phyloP scores from a whole-genome alignment of 1,140 invertebrate genomes.

The Trachelipus rathkii region DNA sequence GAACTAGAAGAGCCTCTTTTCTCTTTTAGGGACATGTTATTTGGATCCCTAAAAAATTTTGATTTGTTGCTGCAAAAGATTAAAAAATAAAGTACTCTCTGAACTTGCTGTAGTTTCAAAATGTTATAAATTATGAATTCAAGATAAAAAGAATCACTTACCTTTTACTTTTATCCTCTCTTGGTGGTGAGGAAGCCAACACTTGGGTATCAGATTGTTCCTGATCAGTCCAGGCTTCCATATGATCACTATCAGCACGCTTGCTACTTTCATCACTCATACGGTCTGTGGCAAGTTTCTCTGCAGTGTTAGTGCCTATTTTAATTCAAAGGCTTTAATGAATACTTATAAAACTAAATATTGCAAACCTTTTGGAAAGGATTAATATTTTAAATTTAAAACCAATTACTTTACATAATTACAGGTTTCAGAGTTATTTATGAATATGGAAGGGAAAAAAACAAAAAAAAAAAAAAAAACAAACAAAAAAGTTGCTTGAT shows the following conservation, averaged over 20 bases:
- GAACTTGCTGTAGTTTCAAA: constrained; percentile 2
- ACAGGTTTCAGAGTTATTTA: no score
- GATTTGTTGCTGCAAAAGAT: constrained; percentile 47
- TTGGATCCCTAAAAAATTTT: constrained; percentile 51
- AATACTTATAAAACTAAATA: no score
- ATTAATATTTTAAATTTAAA: no score
- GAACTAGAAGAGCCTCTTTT: constrained; percentile 46
- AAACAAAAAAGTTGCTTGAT: no score
- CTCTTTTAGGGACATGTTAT: constrained; percentile 46
- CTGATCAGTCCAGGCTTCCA: constrained; percentile 58
- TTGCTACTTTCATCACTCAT: constrained; percentile 62
- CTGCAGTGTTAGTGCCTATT: constrained; percentile 48
- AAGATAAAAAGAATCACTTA: constrained; percentile 30
- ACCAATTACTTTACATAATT: no score
- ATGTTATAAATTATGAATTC: no score
- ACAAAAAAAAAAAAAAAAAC: no score
- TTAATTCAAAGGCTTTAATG: not conserved
- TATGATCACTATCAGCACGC: constrained; percentile 59
- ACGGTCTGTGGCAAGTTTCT: constrained; percentile 54
- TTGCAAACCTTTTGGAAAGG: no score
- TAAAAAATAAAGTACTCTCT: constrained; percentile 46
- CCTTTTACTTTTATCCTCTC: constrained; percentile 61
- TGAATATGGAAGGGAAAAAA: no score
- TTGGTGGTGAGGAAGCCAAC: constrained; percentile 54
- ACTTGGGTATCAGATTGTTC: constrained; percentile 57